These are phyloP conservation scores for Drosophila insularis DNA, from an alignment of 1,140 invertebrate genomes.

Conservation along the genomic window DNA sequence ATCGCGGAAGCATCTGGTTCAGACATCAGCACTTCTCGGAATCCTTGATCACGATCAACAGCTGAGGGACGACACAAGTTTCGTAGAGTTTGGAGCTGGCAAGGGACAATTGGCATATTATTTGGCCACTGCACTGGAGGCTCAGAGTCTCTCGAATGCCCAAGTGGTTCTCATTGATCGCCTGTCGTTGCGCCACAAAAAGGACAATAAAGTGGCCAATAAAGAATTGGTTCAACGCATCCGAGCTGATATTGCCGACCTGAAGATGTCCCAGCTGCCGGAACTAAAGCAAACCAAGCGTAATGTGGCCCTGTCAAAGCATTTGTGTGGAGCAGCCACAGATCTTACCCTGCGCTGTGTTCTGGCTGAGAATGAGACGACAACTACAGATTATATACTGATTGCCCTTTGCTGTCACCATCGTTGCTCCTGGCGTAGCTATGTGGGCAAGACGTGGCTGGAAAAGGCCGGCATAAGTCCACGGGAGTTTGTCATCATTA, in stretches of 20 bases:
- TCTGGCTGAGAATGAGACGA: slow-evolving; percentile 50
- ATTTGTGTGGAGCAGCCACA: slow-evolving; percentile 93
- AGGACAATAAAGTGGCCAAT: slow-evolving; percentile 87
- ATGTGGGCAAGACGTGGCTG: slow-evolving; percentile 86
- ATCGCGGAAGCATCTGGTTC: slow-evolving; percentile 87
- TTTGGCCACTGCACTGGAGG: slow-evolving; percentile 85
- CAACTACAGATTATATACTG: slow-evolving; percentile 85
- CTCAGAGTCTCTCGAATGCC: slow-evolving; percentile 75
- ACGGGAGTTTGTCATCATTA: slow-evolving; percentile 89
- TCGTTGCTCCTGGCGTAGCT: slow-evolving; percentile 88
- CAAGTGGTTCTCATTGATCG: slow-evolving; percentile 89
- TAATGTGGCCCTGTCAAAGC: slow-evolving; percentile 91
- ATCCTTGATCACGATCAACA: slow-evolving; percentile 85
- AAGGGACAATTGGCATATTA: slow-evolving; percentile 91
- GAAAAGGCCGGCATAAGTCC: slow-evolving; percentile 84
- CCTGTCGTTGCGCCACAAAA: slow-evolving; percentile 90
- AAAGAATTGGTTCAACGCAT: slow-evolving; percentile 85
- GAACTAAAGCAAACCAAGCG: slow-evolving; percentile 82
- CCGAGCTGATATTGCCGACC: slow-evolving; percentile 89
- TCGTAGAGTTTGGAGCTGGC: slow-evolving; percentile 94
- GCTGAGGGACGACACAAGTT: slow-evolving; percentile 86
- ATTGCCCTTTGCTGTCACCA: slow-evolving; percentile 96
- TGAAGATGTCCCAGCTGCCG: slow-evolving; percentile 86
- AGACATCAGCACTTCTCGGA: slow-evolving; percentile 87
- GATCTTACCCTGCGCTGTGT: slow-evolving; percentile 88